Conservation (phyloP, 2,888 invertebrate genomes). For the Sarcophaga variegata region DNA sequence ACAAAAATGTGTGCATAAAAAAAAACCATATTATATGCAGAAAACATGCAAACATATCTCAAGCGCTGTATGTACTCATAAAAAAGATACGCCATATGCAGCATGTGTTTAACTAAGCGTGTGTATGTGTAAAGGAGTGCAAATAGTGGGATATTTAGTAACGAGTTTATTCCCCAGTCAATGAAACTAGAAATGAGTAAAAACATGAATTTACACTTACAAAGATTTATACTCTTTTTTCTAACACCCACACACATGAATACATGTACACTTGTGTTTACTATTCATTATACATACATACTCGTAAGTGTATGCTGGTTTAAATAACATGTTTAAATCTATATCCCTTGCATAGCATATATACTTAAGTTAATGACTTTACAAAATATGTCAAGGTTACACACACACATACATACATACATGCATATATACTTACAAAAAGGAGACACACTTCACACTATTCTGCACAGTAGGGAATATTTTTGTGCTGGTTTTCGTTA, state of each 20-base stretch:
- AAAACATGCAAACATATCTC: slow-evolving; percentile 15
- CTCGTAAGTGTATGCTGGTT: neutral
- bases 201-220: slow-evolving; percentile 36
- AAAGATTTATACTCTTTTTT: slow-evolving; percentile 10
- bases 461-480: neutral
- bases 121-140: neutral
- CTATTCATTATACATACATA: neutral
- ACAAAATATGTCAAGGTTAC: slow-evolving; percentile 60
- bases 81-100: neutral
- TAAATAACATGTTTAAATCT: neutral
- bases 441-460: no score
- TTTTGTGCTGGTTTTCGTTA: slow-evolving; percentile 6
- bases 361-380: slow-evolving; percentile 57
- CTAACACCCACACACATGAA: neutral
- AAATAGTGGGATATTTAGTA: neutral
- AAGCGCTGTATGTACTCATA: neutral
- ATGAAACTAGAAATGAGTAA: slow-evolving; percentile 10
- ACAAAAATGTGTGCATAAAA: slow-evolving; percentile 1
- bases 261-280: no score
- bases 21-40: neutral
- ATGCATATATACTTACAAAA: neutral
- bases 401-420: slow-evolving; percentile 9
- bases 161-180: slow-evolving; percentile 29
- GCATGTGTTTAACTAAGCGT: neutral
- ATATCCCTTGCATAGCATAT: neutral